Base-by-base conservation (phyloP, 2,797 vertebrate species). In the Hirundo rustica region DNA sequence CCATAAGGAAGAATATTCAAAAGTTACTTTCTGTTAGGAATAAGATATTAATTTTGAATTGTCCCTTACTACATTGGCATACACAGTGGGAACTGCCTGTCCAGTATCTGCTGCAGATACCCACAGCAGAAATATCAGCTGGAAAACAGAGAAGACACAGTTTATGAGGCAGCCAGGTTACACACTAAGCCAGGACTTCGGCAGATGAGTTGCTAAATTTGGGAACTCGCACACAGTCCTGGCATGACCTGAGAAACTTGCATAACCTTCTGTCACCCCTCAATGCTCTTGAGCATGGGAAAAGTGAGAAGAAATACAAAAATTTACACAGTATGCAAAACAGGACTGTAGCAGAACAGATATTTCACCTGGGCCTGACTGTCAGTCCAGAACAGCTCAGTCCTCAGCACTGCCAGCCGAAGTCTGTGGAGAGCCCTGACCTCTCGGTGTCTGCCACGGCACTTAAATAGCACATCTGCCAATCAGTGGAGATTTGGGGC, bases 361-460 rank as follows among this genome's bases (percentile, higher is more conserved):
- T 36, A 34, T 44, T 91, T 58, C 85, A 89, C 76, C 26, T 54
- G 66, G 32, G 57, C 14, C 60, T 72, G 82, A 32, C 25, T 27
- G 15, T 51, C 25, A 47, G 64, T n/a, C 19, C 64, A 76, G n/a
- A 54, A 36, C 38, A 85, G 50, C 36, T 85, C 53, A 38, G 79
- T 6, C 32, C 70, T 67, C 85, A 78, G 76, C 42, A 45, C 23
- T 1, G 1, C 58, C 40, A 44, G 91, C 1, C 7, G 32, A 66
- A 81, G 71, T 11, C 77, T 4, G 0, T 1, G 2, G 38, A 55
- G 19, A 73, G 48, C 44, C 57, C 77, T 80, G 92, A 90, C 88
- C 75, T 77, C 79, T 62, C 1, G 0, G 42, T 27, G 74, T 25
- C 83, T 0, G 0, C 54, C 0, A 2, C 1, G 0, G 66, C 83